Evolutionary conservation across 2,888 invertebrate species (phyloP).

Genomic region (Ormyrus labotus): DNA sequence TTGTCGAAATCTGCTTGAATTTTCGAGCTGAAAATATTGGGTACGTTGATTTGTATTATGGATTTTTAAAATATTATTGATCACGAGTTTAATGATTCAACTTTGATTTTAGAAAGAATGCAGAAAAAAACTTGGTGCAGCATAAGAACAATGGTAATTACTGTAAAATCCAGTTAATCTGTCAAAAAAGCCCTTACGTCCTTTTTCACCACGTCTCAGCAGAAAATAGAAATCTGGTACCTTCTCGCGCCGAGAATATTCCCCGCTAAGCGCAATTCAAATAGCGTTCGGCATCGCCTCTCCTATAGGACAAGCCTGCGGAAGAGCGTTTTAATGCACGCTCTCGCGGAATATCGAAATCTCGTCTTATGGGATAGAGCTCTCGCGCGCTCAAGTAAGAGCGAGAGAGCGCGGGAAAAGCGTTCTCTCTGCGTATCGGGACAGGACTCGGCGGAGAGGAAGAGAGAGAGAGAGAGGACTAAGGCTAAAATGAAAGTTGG

Average conservation of each 20-base stretch:
- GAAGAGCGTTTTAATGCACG: conserved; percentile 69
- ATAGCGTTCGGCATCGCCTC: conserved; percentile 33
- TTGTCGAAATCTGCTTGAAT: no score
- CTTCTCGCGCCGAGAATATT: conserved; percentile 24
- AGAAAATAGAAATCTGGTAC: not conserved
- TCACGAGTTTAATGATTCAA: no score
- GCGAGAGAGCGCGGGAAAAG: conserved; percentile 21
- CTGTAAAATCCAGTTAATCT: no score
- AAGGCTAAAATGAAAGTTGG: conserved; percentile 75
- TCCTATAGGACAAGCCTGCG: conserved; percentile 58
- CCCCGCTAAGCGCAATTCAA: conserved; percentile 40
- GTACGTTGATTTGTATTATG: no score
- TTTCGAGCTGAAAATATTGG: no score
- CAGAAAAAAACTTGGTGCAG: no score
- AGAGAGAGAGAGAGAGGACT: conserved; percentile 34
- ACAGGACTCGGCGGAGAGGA: conserved; percentile 51
- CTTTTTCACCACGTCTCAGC: not conserved
- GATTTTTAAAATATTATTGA: no score
- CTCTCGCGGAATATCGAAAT: conserved; percentile 65
- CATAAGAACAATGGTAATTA: no score
- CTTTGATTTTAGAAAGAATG: no score
- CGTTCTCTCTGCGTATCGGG: conserved; percentile 30
- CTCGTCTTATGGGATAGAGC: conserved; percentile 58
- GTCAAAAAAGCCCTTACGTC: not conserved
- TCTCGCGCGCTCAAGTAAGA: conserved; percentile 55